Evolutionary conservation across 2,797 vertebrate genomes (phyloP).

Genomic region (Pyrocephalus nanus): DNA sequence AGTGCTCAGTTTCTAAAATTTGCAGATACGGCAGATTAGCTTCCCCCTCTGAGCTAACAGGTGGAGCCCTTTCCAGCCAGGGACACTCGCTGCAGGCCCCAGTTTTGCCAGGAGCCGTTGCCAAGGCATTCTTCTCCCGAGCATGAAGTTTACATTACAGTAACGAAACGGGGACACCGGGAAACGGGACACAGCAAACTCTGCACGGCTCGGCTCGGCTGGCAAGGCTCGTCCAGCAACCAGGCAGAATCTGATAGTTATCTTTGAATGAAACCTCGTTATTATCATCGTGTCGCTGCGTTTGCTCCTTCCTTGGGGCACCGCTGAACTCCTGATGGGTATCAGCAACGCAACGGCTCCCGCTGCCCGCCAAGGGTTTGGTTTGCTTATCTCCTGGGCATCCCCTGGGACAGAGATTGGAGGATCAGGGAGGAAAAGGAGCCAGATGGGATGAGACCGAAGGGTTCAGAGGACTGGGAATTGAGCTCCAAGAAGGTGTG

Average conservation of each 20-base stretch:
- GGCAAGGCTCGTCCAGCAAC: slow-evolving; percentile 18
- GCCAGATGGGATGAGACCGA: background rate
- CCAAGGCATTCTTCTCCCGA: background rate
- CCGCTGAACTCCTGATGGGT: background rate
- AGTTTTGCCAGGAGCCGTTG: background rate
- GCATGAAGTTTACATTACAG: background rate
- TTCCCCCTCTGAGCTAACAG: slow-evolving; percentile 18
- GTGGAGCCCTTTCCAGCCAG: slow-evolving; percentile 36
- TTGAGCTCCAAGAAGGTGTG: background rate
- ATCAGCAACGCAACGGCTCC: background rate
- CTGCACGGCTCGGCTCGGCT: background rate
- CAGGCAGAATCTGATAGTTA: slow-evolving; percentile 8
- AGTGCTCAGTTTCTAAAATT: slow-evolving; percentile 65
- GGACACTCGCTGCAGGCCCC: background rate
- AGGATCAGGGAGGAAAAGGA: background rate
- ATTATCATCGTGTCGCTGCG: background rate
- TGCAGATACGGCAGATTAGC: slow-evolving; percentile 2
- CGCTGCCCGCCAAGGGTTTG: background rate
- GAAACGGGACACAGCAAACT: background rate
- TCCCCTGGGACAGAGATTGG: background rate
- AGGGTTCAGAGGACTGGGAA: background rate
- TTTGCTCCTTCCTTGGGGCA: background rate
- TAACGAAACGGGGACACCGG: background rate
- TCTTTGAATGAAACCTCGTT: slow-evolving; percentile 23
- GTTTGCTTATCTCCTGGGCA: background rate